Percentiles rank a stretch among this genome's conserved stretches.
These are phyloP conservation scores for Tympanoctomys barrerae DNA, from an alignment of 2,797 vertebrate genomes.

Conservation along the genomic window DNA sequence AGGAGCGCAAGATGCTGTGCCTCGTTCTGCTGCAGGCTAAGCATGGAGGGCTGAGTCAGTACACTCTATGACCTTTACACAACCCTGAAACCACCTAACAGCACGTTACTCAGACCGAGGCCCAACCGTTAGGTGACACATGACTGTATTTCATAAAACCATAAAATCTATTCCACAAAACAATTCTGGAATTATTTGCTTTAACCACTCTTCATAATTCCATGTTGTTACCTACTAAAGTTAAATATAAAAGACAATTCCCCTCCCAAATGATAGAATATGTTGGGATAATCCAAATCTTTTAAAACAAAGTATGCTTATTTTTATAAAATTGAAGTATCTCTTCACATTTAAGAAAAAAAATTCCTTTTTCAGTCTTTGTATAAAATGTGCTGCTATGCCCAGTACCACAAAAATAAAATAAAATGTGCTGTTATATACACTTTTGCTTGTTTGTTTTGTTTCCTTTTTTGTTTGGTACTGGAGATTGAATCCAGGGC, in stretches of 20 bases:
- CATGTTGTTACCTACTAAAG: not conserved
- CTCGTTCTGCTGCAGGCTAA: not conserved
- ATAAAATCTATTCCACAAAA: not conserved
- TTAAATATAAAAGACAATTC: slow-evolving; percentile 59
- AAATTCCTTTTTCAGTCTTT: not conserved
- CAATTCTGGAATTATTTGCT: slow-evolving; percentile 32
- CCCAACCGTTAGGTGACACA: not conserved
- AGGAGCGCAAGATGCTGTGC: not conserved
- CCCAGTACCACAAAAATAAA: no score
- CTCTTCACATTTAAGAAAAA: slow-evolving; percentile 16
- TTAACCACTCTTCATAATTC: not conserved
- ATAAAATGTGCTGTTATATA: not conserved
- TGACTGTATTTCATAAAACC: not conserved
- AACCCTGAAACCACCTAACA: not conserved
- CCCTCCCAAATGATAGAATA: slow-evolving; percentile 6
- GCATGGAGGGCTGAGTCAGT: no score
- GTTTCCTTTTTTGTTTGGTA: not conserved
- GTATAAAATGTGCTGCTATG: not conserved
- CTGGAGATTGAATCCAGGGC: not conserved
- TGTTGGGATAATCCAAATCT: slow-evolving; percentile 12
- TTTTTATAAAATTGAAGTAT: slow-evolving; percentile 44
- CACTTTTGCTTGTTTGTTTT: not conserved
- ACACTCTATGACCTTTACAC: not conserved
- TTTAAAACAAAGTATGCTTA: not conserved
- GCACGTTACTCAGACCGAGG: not conserved